A percentile compares a stretch with the other conserved stretches of the same genome.
phyloP scores from a whole-genome alignment of 2,888 invertebrate species.

The Formica aserva region DNA sequence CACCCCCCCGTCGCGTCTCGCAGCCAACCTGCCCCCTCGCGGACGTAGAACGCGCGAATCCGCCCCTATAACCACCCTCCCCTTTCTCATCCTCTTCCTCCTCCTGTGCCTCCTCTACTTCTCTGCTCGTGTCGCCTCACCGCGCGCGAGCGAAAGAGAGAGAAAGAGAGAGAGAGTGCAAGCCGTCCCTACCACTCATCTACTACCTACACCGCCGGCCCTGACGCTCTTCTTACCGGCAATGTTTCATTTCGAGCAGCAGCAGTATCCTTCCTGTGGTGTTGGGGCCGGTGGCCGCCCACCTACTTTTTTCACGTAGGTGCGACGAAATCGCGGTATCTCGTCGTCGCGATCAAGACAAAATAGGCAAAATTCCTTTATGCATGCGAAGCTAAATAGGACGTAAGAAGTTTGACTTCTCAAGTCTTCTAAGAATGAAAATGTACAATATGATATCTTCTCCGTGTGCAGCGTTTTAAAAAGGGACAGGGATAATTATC shows the following conservation, averaged over 20 bases:
- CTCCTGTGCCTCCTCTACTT: constrained; percentile 55
- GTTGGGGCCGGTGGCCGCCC: constrained; percentile 70
- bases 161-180: constrained; percentile 53
- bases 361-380: constrained; percentile 18
- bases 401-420: constrained; percentile 20
- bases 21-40: constrained; percentile 66
- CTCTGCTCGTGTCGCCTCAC: constrained; percentile 71
- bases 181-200: constrained; percentile 66
- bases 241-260: constrained; percentile 82
- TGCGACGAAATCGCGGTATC: constrained; percentile 44
- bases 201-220: constrained; percentile 69
- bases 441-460: not conserved
- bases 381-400: constrained; percentile 32
- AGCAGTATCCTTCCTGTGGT: constrained; percentile 71
- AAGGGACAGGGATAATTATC: not conserved
- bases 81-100: constrained; percentile 53
- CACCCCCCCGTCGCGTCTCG: constrained; percentile 68
- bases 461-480: not conserved
- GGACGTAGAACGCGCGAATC: constrained; percentile 76
- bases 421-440: not conserved
- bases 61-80: constrained; percentile 75
- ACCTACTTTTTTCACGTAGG: constrained; percentile 52
- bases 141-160: constrained; percentile 50
- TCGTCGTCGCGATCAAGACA: constrained; percentile 18
- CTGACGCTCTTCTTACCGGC: constrained; percentile 81